Evolutionary conservation across 2,888 invertebrate genomes (phyloP).

Genomic region (Abrostola triplasia): DNA sequence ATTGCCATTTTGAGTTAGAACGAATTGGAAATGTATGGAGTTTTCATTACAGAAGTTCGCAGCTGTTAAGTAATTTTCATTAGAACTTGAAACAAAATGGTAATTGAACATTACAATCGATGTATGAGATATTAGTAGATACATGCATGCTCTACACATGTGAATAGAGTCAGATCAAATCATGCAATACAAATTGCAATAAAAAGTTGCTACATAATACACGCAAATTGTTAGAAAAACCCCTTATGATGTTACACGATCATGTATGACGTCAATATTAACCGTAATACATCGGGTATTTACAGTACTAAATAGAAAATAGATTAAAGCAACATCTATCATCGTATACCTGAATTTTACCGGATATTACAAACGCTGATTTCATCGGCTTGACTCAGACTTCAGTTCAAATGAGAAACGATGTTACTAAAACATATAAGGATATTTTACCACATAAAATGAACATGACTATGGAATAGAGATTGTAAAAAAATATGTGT

Average conservation of each 20-base stretch:
- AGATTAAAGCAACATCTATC: constrained; percentile 33
- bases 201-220: no score
- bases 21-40: constrained; percentile 1
- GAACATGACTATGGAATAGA: no score
- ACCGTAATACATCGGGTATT: constrained; percentile 4
- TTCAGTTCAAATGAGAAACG: background rate
- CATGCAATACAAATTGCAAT: no score
- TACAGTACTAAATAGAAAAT: constrained; percentile 26
- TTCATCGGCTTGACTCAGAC: constrained; percentile 13
- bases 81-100: background rate
- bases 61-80: constrained; percentile 1
- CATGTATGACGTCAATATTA: constrained; percentile 10
- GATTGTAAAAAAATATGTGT: no score
- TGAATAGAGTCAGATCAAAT: no score
- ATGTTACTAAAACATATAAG: constrained; percentile 14
- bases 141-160: no score
- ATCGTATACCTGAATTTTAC: constrained; percentile 16
- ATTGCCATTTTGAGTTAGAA: constrained; percentile 15
- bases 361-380: constrained; percentile 23
- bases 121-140: no score
- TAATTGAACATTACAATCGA: no score
- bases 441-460: constrained; percentile 18
- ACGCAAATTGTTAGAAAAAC: no score
- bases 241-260: constrained; percentile 1
- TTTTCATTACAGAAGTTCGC: constrained; percentile 7